A percentile compares a stretch with the other conserved stretches of the same genome.
These are phyloP conservation scores for Apoda limacodes DNA, from an alignment of 2,888 invertebrate genomes.

Conservation along the genomic window DNA sequence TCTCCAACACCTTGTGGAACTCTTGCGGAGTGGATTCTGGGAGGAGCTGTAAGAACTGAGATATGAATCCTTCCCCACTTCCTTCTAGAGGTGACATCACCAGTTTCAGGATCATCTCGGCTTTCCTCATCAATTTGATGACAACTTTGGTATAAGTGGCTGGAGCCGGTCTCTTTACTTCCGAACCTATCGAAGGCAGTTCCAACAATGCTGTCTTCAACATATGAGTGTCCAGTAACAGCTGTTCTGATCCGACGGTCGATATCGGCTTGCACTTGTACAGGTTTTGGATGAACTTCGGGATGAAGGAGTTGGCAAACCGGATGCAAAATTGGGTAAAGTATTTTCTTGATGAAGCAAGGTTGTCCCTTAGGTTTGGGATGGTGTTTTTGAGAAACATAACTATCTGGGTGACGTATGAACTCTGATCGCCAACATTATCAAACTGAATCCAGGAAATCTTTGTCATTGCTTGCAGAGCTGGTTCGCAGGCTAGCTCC, in stretches of 20 bases:
- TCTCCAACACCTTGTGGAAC: slow-evolving; percentile 94
- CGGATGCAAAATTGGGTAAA: slow-evolving; percentile 98
- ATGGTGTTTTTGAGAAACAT: slow-evolving; percentile 87
- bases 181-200: slow-evolving; percentile 92
- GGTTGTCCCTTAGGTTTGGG: slow-evolving; percentile 89
- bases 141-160: slow-evolving; percentile 88
- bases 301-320: slow-evolving; percentile 95
- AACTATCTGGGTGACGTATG: slow-evolving; percentile 92
- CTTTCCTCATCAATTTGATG: slow-evolving; percentile 93
- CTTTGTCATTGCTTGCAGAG: slow-evolving; percentile 91
- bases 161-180: slow-evolving; percentile 89
- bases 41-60: slow-evolving; percentile 89
- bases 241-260: slow-evolving; percentile 93
- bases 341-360: slow-evolving; percentile 94
- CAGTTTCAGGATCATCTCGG: slow-evolving; percentile 98
- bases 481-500: slow-evolving; percentile 94
- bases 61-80: slow-evolving; percentile 80
- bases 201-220: slow-evolving; percentile 94
- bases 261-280: slow-evolving; percentile 92
- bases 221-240: slow-evolving; percentile 94
- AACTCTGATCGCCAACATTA: slow-evolving; percentile 96
- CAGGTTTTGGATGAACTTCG: slow-evolving; percentile 91
- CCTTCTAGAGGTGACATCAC: slow-evolving; percentile 93
- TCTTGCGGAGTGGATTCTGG: slow-evolving; percentile 91
- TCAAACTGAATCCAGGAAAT: slow-evolving; percentile 94